A percentile compares a stretch with the other conserved stretches of the same genome.
phyloP scores from a whole-genome alignment of 2,888 invertebrate genomes.

The Volucella zonaria region DNA sequence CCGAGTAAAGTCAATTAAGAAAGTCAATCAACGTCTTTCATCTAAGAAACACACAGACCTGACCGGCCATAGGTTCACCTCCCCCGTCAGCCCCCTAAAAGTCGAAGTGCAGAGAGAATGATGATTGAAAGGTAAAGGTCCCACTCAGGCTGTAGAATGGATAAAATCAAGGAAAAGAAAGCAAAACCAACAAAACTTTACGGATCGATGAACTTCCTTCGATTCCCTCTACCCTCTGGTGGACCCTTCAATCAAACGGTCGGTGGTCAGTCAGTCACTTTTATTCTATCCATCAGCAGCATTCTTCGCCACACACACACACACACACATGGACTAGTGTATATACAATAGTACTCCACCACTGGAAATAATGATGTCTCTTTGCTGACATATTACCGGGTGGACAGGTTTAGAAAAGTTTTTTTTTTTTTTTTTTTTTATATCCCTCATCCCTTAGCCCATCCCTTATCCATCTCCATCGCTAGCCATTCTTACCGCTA shows the following conservation, averaged over 20 bases:
- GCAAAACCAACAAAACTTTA: constrained; percentile 49
- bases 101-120: constrained; percentile 43
- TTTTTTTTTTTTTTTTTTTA: constrained; percentile 23
- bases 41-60: constrained; percentile 73
- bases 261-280: constrained; percentile 64
- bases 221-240: background rate
- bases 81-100: constrained; percentile 17
- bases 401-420: constrained; percentile 62
- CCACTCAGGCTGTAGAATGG: constrained; percentile 21
- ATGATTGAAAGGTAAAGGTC: constrained; percentile 73
- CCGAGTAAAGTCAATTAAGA: constrained; percentile 72
- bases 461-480: constrained; percentile 19
- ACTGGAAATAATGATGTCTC: constrained; percentile 69
- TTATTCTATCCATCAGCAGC: constrained; percentile 61
- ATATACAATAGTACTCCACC: no score
- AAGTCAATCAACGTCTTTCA: constrained; percentile 82
- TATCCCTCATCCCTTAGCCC: background rate
- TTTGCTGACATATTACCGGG: constrained; percentile 68
- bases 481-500: constrained; percentile 75
- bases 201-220: constrained; percentile 67
- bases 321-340: constrained; percentile 30
- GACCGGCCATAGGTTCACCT: background rate
- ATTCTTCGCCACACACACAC: constrained; percentile 35
- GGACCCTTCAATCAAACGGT: constrained; percentile 38
- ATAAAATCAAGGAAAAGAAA: constrained; percentile 1